A percentile compares a stretch with the other conserved stretches of the same genome.
phyloP scores from a whole-genome alignment of 1,140 invertebrate genomes.

The Caerostris darwini region DNA sequence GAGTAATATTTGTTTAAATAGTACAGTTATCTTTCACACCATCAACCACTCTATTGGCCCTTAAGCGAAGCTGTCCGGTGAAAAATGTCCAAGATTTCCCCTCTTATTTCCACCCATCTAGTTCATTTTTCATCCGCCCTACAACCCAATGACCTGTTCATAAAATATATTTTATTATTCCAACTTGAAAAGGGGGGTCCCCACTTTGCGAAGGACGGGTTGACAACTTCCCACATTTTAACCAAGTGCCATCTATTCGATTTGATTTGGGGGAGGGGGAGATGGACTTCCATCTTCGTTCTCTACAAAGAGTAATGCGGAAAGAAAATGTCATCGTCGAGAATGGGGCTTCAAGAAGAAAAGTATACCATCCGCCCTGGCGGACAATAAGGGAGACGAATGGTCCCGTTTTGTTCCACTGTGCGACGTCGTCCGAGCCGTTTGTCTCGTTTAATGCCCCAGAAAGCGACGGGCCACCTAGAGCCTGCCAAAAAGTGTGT shows the following conservation, averaged over 20 bases:
- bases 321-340: slow-evolving; percentile 1
- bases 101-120: background rate
- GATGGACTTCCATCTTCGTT: slow-evolving; percentile 8
- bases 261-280: background rate
- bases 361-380: background rate
- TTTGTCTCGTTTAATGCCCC: slow-evolving; percentile 43
- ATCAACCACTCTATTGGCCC: background rate
- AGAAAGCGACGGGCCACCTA: background rate
- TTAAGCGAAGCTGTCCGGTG: background rate
- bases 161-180: slow-evolving; percentile 51
- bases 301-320: background rate
- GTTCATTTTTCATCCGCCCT: background rate
- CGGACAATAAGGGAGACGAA: slow-evolving; percentile 43
- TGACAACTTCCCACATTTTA: slow-evolving; percentile 22
- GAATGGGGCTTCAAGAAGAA: background rate
- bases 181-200: background rate
- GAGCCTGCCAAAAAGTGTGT: background rate
- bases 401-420: slow-evolving; percentile 38
- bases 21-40: background rate
- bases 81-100: background rate
- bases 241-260: background rate
- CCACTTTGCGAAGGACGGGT: background rate
- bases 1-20: background rate
- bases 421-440: background rate
- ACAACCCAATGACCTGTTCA: slow-evolving; percentile 39